A percentile compares a stretch with the other conserved stretches of the same genome.
Conservation (phyloP, 2,797 vertebrate species). For the Hoplostethus atlanticus region DNA sequence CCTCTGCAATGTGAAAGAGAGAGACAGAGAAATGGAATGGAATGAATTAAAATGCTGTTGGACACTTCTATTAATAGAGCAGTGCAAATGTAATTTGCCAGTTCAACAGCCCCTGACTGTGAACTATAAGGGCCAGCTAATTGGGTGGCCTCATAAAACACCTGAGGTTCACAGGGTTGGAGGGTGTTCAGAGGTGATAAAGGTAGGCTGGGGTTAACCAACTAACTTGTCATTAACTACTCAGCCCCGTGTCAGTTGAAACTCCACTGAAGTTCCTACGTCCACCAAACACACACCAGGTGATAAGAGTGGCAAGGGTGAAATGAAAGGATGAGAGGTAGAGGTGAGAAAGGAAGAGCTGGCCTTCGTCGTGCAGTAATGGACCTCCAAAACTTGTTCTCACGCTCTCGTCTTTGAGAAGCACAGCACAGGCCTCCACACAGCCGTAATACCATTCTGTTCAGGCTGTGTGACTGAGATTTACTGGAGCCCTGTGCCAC, state of each 20-base stretch:
- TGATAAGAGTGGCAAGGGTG: too few species aligned
- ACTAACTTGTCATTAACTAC: conserved; percentile 10
- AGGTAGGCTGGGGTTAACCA: not conserved
- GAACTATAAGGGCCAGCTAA: conserved; percentile 73
- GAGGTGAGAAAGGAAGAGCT: conserved; percentile 1
- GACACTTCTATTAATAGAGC: conserved; percentile 75
- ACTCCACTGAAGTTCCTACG: not conserved
- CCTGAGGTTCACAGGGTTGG: conserved; percentile 63
- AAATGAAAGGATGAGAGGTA: not conserved
- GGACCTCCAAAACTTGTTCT: conserved; percentile 27
- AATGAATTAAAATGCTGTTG: conserved; percentile 71
- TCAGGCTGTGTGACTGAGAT: conserved; percentile 42
- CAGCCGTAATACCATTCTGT: conserved; percentile 46
- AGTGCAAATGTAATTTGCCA: conserved; percentile 84
- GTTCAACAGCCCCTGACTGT: conserved; percentile 77
- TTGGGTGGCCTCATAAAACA: conserved; percentile 73
- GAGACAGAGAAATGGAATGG: conserved; percentile 19
- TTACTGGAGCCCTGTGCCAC: conserved; percentile 51
- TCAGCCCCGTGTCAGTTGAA: not conserved
- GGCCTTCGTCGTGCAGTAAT: conserved; percentile 14
- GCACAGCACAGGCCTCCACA: conserved; percentile 17
- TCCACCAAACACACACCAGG: too few species aligned
- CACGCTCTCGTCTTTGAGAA: conserved; percentile 11
- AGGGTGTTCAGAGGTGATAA: conserved; percentile 54
- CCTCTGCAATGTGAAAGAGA: conserved; percentile 3